phyloP scores from a whole-genome alignment of 2,888 invertebrate genomes.

The Caenorhabditis sp. region DNA sequence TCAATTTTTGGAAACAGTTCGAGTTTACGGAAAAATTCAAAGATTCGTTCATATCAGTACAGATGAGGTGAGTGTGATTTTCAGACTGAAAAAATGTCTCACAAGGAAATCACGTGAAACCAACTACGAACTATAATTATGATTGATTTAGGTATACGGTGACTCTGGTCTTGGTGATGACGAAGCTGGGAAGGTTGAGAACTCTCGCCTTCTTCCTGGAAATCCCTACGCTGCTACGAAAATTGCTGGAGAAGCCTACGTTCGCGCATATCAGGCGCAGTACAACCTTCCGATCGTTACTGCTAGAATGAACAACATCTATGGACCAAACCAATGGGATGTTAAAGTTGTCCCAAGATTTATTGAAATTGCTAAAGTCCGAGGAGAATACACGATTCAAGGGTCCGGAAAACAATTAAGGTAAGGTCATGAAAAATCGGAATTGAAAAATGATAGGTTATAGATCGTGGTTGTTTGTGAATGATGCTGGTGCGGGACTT shows the following conservation, averaged over 20 bases:
- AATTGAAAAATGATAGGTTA: conserved; percentile 30
- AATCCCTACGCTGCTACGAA: conserved; percentile 70
- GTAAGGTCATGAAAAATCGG: neutral
- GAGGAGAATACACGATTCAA: conserved; percentile 67
- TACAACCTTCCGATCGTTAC: conserved; percentile 65
- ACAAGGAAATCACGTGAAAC: no score
- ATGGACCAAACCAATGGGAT: conserved; percentile 70
- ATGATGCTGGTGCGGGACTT: conserved; percentile 67
- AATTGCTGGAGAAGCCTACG: conserved; percentile 66
- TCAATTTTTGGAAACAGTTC: conserved; percentile 62
- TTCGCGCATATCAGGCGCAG: conserved; percentile 54
- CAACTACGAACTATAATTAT: no score
- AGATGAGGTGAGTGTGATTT: conserved; percentile 56
- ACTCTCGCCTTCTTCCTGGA: conserved; percentile 59
- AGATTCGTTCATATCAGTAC: conserved; percentile 68
- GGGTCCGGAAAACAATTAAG: conserved; percentile 64
- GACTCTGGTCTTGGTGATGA: conserved; percentile 66
- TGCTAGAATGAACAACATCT: conserved; percentile 69
- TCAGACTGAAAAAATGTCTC: neutral
- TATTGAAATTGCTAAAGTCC: conserved; percentile 65
- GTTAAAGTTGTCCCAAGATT: conserved; percentile 69
- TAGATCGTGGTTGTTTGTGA: conserved; percentile 69
- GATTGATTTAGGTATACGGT: conserved; percentile 62
- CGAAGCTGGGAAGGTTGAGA: conserved; percentile 61
- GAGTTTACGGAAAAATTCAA: conserved; percentile 58